Evolutionary conservation across 1,140 invertebrate genomes (phyloP).

Genomic region (Caerostris darwini): DNA sequence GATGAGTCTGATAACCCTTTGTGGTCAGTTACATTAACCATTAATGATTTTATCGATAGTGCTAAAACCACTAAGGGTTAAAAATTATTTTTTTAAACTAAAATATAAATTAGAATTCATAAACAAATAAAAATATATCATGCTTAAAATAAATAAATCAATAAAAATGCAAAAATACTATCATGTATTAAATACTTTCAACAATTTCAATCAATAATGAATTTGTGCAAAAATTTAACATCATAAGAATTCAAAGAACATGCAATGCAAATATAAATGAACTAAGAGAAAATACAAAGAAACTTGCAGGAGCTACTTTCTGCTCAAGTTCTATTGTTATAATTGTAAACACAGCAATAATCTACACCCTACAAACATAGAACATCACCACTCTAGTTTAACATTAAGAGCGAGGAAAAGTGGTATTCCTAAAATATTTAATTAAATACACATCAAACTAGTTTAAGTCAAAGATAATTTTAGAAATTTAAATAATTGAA

Average conservation of each 20-base stretch:
- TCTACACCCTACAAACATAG: not conserved
- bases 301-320: not conserved
- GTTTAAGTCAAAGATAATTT: too few species aligned
- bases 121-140: too few species aligned
- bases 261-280: not conserved
- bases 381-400: constrained; percentile 30
- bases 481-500: too few species aligned
- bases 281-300: not conserved
- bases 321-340: not conserved
- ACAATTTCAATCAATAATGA: too few species aligned
- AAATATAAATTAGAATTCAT: too few species aligned
- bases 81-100: too few species aligned
- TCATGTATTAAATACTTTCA: not conserved
- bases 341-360: constrained; percentile 3
- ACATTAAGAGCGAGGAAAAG: constrained; percentile 5
- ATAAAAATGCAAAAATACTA: not conserved
- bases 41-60: too few species aligned
- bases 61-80: too few species aligned
- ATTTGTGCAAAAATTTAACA: not conserved
- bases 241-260: not conserved
- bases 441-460: not conserved
- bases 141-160: not conserved
- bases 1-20: too few species aligned
- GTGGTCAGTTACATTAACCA: too few species aligned
- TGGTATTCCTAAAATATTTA: not conserved